Conservation (phyloP, 2,797 vertebrate genomes). For the Neosalanx taihuensis region DNA sequence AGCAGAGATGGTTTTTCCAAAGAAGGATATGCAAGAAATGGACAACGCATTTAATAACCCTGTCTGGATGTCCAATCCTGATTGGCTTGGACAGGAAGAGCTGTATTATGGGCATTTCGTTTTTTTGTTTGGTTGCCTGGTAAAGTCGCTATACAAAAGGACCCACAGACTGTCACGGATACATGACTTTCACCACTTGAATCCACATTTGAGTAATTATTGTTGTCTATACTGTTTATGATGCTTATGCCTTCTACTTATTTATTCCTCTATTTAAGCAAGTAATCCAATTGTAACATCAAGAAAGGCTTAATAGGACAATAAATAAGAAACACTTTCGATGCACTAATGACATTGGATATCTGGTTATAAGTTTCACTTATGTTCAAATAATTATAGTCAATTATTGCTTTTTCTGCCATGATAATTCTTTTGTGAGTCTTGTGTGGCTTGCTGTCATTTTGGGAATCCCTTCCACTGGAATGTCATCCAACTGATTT, state of each 20-base stretch:
- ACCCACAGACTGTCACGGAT: not conserved
- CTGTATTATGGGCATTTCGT: not conserved
- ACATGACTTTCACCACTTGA: conserved; percentile 3
- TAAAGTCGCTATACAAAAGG: not conserved
- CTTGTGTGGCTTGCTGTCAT: not conserved
- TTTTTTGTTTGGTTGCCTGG: not conserved
- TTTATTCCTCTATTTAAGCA: conserved; percentile 41
- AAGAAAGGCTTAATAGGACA: not conserved
- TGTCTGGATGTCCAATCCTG: not conserved
- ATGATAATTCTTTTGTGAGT: not conserved
- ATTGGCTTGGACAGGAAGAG: not conserved
- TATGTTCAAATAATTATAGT: not conserved
- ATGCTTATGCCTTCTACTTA: conserved; percentile 30
- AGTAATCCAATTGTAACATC: not conserved
- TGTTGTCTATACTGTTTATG: conserved; percentile 21
- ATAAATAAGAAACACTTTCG: not conserved
- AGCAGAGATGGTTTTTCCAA: conserved; percentile 14
- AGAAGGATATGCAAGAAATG: conserved; percentile 6
- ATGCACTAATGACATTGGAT: not conserved
- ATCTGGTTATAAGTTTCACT: not conserved
- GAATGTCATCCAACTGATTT: not conserved
- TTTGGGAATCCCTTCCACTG: not conserved
- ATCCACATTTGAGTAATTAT: conserved; percentile 8
- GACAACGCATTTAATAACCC: not conserved
- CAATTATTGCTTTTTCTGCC: not conserved